phyloP scores from a whole-genome alignment of 2,797 vertebrate species.

The Pseudochirops cupreus region DNA sequence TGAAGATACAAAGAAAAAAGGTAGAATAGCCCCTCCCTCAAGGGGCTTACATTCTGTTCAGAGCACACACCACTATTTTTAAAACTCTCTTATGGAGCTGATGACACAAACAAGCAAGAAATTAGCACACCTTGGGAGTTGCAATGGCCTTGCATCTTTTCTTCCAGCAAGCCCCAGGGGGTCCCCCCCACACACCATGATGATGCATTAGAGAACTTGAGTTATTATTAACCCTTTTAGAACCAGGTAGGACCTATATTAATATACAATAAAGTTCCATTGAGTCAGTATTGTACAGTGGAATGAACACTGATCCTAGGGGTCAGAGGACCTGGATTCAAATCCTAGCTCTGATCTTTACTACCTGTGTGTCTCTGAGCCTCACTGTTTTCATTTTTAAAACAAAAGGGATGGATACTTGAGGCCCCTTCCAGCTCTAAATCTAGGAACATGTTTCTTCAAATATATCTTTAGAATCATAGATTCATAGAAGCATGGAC shows the following conservation, averaged over 20 bases:
- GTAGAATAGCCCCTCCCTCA: neutral
- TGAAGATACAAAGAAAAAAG: neutral
- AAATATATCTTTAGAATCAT: neutral
- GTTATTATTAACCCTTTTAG: neutral
- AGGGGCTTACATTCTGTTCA: neutral
- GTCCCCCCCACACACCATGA: neutral
- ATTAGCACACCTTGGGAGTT: neutral
- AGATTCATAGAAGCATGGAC: neutral
- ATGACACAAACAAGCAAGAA: neutral
- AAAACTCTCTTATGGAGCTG: neutral
- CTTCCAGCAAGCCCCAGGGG: neutral
- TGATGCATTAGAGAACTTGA: neutral
- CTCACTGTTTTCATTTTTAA: neutral
- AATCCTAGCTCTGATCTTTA: neutral
- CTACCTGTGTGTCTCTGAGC: neutral
- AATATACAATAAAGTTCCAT: neutral
- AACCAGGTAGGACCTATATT: neutral
- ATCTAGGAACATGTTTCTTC: neutral
- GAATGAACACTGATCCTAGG: neutral
- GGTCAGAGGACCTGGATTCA: neutral
- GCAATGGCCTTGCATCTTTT: neutral
- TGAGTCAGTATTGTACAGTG: neutral
- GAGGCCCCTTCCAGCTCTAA: neutral
- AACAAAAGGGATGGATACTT: neutral
- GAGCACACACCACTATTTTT: neutral